Conservation (phyloP, 1,140 invertebrate genomes). For the Drosophila nigromelanica region DNA sequence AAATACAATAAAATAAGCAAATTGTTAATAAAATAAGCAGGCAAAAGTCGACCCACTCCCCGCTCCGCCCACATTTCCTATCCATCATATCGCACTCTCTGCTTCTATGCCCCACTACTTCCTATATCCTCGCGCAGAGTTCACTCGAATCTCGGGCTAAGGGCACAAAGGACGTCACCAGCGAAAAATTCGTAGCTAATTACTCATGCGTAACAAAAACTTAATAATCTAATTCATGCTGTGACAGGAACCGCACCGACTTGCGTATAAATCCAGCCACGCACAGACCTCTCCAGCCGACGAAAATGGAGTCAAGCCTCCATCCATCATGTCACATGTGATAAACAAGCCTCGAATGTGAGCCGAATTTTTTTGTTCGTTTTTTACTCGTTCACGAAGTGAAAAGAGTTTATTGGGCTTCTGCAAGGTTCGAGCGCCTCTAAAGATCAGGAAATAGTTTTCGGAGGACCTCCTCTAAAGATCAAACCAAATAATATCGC, state of each 20-base stretch:
- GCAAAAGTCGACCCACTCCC: constrained; percentile 16
- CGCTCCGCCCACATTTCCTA: not conserved
- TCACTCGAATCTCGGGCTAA: not conserved
- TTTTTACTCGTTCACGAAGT: too few species aligned
- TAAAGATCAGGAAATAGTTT: too few species aligned
- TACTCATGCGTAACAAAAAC: constrained; percentile 75
- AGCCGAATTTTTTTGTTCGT: not conserved
- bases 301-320: constrained; percentile 9
- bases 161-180: constrained; percentile 32
- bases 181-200: constrained; percentile 59
- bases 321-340: constrained; percentile 36
- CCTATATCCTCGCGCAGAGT: not conserved
- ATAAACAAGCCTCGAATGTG: constrained; percentile 20
- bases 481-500: too few species aligned
- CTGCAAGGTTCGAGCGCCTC: too few species aligned
- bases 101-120: constrained; percentile 1
- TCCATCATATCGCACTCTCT: not conserved
- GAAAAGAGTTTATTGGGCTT: too few species aligned
- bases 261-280: not conserved
- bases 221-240: constrained; percentile 62
- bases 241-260: constrained; percentile 1
- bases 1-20: too few species aligned
- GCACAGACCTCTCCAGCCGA: not conserved
- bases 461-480: too few species aligned
- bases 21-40: constrained; percentile 74